Evolutionary conservation across 2,113 vertebrate genomes (phyloP), one percentile per base, ranked within the genome.

Genomic region (Calypte anna): DNA sequence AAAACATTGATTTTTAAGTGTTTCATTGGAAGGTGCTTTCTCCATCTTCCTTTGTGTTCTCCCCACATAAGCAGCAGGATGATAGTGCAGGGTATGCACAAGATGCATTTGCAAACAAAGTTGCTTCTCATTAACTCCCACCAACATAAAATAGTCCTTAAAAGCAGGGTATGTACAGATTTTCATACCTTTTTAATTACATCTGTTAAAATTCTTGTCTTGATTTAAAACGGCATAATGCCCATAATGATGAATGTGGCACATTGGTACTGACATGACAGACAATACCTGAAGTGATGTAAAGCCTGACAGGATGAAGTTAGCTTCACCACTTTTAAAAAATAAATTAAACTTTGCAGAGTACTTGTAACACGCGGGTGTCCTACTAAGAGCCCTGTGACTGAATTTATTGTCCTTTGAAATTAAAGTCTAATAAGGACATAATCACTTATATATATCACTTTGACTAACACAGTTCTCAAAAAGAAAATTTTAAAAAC

Each of bases 141-240:
- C 18, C 30, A 74, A 46, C 5, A 1, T 76, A 67, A 81, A 92
- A 68, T 7, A 82, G 51, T 12, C 27, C 12, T 82, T 69, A 54
- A 81, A 74, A 51, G 14, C 10, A 61, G 15, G 10, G 14, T 51
- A 40, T 53, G 19, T 43, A 19, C 40, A 46, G 43, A 16, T 20
- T 50, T 90, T 55, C 14, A 64, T 23, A 30, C 28, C 3, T 83
- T 72, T 94, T 61, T 21, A 79, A 75, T 44, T 43, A 21, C 5
- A 67, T n/a, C 25, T 68, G 20, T 59, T 82, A 57, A 62, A 78
- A 78, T 62, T 28, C 0, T 2, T 62, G 36, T 40, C 2, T 59
- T 88, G n/a, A 61, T 54, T 95, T 86, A 70, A 83, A 91, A 11
- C 16, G 44, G 33, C 82, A 15, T 61, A 86, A 43, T 40, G 88